phyloP scores from a whole-genome alignment of 35 echinoderm and acorn worm species.

The Apostichopus japonicus region DNA sequence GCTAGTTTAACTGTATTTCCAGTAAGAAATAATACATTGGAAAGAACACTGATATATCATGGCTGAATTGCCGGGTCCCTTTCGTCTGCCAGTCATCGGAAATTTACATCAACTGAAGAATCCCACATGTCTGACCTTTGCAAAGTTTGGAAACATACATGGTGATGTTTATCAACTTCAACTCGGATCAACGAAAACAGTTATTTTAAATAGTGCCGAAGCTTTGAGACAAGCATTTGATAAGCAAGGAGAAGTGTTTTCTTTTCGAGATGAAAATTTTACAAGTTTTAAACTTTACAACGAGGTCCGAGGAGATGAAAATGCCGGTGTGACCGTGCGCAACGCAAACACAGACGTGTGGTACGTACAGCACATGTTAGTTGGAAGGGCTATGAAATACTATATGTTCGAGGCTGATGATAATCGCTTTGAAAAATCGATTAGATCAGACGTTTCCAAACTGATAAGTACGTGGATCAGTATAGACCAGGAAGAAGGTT shows the following conservation, averaged over 20 bases:
- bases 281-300: constrained; percentile 33
- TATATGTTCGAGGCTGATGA: not conserved
- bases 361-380: constrained; percentile 9
- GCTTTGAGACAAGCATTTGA: constrained; percentile 24
- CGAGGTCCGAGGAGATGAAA: constrained; percentile 10
- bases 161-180: constrained; percentile 10
- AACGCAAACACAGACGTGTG: not conserved
- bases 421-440: constrained; percentile 30
- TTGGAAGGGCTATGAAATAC: not conserved
- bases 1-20: too few species aligned
- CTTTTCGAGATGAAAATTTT: not conserved
- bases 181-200: not conserved
- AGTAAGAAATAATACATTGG: too few species aligned
- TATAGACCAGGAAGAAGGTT: not conserved
- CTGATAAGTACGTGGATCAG: not conserved
- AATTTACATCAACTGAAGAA: constrained; percentile 30
- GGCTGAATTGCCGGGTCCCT: constrained; percentile 28
- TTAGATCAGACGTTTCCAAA: not conserved
- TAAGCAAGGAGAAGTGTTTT: constrained; percentile 38
- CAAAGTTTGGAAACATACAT: not conserved
- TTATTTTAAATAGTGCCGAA: constrained; percentile 32
- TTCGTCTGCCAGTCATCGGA: constrained; percentile 2
- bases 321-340: not conserved
- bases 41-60: not conserved
- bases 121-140: constrained; percentile 19